Evolutionary conservation across 2,888 invertebrate genomes (phyloP), one percentile per base, ranked within the genome.

Genomic region (Thecocarcelia acutangulata): DNA sequence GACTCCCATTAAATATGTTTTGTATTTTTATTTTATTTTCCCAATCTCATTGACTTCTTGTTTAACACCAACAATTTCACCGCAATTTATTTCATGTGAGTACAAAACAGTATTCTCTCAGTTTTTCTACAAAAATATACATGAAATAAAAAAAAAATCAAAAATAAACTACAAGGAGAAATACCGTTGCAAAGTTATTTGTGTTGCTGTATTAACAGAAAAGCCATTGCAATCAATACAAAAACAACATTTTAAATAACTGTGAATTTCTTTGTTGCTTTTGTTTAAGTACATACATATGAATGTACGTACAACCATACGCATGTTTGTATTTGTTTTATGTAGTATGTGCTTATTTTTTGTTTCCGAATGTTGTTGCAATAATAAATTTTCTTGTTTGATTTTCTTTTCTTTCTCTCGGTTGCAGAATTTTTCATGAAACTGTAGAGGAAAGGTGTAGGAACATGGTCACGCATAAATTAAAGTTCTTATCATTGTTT

Each of bases 381-480:
- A 64, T 46, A 64, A 54, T 61, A 61, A 61, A 63, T 73, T 42
- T 52, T 13, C 3, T 59, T 12, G 4, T 33, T 33, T 33, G 33
- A 33, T 40, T 50, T 52, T 37, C 11, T 56, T 64, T 79, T 66
- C 13, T 40, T 54, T 24, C 2, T 46, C 12, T 42, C 28, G 46
- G 13, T 44, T 72, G 48, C 50, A 46, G 54, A 40, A 28, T 48
- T 73, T 48, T 48, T 19, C 12, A 40, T 21, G 42, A 24, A 44
- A 48, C 24, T 37, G 46, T 48, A 17, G 24, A 28, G 70, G 61
- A 15, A 19, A 66, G 66, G 56, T 68, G 68, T 54, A 61, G 66
- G 56, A 63, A 44, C 80, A 64, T 80, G 80, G 74, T 80, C 24
- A 64, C 80, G 80, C 80, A 80, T 80, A 80, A 80, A 80, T 80